Percentiles rank a stretch among this genome's conserved stretches.
These are phyloP conservation scores for Delphinapterus leucas DNA, from an alignment of 2,113 vertebrate genomes.

Conservation along the genomic window DNA sequence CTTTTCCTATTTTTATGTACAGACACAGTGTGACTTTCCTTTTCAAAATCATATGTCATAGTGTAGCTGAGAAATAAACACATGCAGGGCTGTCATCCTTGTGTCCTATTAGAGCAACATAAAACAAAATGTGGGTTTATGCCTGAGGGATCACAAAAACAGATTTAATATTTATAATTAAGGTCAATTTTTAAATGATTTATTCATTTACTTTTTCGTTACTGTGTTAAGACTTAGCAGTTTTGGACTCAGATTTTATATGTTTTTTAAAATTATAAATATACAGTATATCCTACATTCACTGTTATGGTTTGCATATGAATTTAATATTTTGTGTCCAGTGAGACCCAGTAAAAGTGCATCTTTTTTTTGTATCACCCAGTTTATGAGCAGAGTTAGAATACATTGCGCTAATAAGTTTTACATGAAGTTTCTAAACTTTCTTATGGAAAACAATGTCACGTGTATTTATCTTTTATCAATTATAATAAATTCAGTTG, in stretches of 20 bases:
- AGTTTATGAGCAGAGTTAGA: background rate
- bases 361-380: background rate
- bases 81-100: background rate
- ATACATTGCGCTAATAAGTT: background rate
- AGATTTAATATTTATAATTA: background rate
- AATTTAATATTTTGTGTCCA: background rate
- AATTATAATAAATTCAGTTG: background rate
- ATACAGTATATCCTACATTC: background rate
- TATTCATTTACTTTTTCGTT: background rate
- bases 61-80: conserved; percentile 21
- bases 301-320: background rate
- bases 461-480: background rate
- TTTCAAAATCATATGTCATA: conserved; percentile 38
- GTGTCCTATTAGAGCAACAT: background rate
- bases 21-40: background rate
- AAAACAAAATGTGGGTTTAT: background rate
- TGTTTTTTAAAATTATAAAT: background rate
- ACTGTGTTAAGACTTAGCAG: background rate
- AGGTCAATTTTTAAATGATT: background rate
- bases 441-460: background rate
- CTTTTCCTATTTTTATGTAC: conserved; percentile 18
- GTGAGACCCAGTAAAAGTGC: background rate
- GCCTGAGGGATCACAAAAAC: background rate
- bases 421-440: background rate
- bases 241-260: background rate